Percentiles rank a stretch among this genome's conserved stretches.
Evolutionary conservation across 2,113 vertebrate genomes (phyloP).

Genomic region (Neomonachus schauinslandi): DNA sequence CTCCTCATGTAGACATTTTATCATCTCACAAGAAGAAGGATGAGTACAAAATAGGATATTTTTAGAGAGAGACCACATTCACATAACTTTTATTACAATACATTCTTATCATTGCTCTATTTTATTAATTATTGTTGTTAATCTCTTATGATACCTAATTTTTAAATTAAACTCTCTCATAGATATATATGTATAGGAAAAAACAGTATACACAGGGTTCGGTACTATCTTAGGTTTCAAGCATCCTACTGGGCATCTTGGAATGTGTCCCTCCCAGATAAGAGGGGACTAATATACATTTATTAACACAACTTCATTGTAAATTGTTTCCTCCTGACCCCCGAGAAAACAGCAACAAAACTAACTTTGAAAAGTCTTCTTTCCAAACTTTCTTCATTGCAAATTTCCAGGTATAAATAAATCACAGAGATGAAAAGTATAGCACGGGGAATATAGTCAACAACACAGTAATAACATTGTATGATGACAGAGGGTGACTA

Average conservation of each 20-base stretch:
- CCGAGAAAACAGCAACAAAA: background rate
- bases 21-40: background rate
- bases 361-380: background rate
- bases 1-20: background rate
- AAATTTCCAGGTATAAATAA: background rate
- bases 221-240: background rate
- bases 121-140: background rate
- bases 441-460: background rate
- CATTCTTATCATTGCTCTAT: background rate
- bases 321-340: background rate
- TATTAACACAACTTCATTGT: background rate
- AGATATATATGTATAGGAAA: background rate
- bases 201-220: background rate
- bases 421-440: background rate
- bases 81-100: background rate
- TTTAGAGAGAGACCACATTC: background rate
- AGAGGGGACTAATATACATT: background rate
- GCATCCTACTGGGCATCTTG: background rate
- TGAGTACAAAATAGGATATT: background rate
- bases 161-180: background rate
- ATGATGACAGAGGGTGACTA: background rate
- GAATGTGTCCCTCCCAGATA: background rate
- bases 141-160: background rate
- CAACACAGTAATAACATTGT: background rate
- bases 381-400: background rate